Conservation (phyloP, 2,797 vertebrate genomes). For the Lerista edwardsae region DNA sequence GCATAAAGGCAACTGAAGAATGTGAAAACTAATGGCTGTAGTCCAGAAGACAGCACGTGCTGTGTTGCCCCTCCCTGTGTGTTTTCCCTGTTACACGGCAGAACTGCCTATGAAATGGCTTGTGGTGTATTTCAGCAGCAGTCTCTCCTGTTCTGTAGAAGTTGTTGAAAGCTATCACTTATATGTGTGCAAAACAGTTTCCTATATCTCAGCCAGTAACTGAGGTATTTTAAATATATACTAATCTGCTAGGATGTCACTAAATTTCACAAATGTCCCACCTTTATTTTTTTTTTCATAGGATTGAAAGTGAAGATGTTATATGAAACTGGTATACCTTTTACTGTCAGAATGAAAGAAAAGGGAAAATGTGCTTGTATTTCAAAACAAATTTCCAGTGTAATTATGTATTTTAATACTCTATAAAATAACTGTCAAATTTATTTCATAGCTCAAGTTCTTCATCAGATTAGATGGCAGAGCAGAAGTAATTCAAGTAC, state of each 20-base stretch:
- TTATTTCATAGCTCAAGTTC: neutral
- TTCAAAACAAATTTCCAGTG: conserved; percentile 2
- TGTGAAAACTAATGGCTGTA: neutral
- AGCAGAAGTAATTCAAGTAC: conserved; percentile 6
- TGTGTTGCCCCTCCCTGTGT: neutral
- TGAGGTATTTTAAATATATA: neutral
- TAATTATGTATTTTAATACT: neutral
- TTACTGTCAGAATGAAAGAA: neutral
- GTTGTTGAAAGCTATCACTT: neutral
- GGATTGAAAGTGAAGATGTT: neutral
- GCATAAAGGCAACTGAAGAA: neutral
- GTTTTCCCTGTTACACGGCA: neutral
- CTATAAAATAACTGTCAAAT: neutral
- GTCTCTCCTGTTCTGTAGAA: neutral
- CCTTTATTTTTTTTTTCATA: neutral
- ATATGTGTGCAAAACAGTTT: neutral
- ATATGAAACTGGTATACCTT: conserved; percentile 26
- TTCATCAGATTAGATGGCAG: neutral
- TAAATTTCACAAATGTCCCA: neutral
- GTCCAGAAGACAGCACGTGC: neutral
- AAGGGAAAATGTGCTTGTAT: neutral
- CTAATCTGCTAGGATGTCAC: neutral
- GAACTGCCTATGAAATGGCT: neutral
- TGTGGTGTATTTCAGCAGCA: neutral
- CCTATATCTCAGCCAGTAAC: neutral